Evolutionary conservation across 2,888 invertebrate genomes (phyloP).

Genomic region (Branchellion lobata): DNA sequence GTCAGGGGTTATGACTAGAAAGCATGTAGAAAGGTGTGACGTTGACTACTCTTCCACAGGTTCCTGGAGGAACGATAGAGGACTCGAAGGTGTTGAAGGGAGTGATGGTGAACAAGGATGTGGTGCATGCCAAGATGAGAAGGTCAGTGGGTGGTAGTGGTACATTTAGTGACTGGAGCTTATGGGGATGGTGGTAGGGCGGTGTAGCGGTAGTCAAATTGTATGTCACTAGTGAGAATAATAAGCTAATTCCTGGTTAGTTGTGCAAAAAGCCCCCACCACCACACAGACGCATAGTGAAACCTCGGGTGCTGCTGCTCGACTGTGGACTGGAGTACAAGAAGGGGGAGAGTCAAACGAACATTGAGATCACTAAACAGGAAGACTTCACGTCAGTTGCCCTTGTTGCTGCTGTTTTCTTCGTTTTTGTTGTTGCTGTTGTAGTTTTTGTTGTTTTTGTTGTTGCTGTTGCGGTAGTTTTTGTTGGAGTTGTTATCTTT

Average conservation of each 20-base stretch:
- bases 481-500: too few relatives aligned
- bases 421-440: too few relatives aligned
- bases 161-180: too few relatives aligned
- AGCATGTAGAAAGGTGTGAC: background rate
- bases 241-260: too few relatives aligned
- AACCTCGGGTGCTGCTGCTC: constrained; percentile 88
- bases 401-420: background rate
- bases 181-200: too few relatives aligned
- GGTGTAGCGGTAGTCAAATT: too few relatives aligned
- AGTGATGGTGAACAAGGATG: constrained; percentile 97
- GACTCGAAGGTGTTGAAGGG: constrained; percentile 89
- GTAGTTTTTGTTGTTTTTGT: too few relatives aligned
- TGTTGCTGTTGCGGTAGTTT: too few relatives aligned
- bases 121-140: constrained; percentile 95
- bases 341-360: constrained; percentile 95
- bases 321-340: constrained; percentile 97
- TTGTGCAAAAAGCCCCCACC: background rate
- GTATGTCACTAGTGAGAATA: too few relatives aligned
- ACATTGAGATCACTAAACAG: constrained; percentile 90
- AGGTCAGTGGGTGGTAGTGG: constrained; percentile 57
- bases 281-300: constrained; percentile 75
- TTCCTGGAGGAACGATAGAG: constrained; percentile 92
- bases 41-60: constrained; percentile 62
- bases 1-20: background rate
- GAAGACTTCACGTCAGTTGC: constrained; percentile 74